A percentile compares a stretch with the other conserved stretches of the same genome.
Evolutionary conservation across 2,113 vertebrate genomes (phyloP).

Genomic region (Dolichotis patagonum): DNA sequence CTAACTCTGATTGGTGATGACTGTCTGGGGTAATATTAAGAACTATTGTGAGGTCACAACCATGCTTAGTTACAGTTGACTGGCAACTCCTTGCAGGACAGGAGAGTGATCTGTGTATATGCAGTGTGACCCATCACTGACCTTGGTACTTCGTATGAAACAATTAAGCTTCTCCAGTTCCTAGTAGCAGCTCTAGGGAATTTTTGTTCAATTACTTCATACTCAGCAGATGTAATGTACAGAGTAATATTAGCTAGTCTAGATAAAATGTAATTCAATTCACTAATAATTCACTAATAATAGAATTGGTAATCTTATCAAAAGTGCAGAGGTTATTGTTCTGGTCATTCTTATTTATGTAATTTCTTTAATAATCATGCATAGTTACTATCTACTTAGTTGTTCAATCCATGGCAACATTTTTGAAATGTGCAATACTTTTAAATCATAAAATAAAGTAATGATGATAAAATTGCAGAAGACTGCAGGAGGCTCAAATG

Average conservation of each 20-base stretch:
- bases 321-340: conserved; percentile 25
- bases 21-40: not conserved
- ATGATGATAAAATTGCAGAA: not conserved
- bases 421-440: conserved; percentile 42
- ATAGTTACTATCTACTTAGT: not conserved
- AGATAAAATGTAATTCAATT: conserved; percentile 48
- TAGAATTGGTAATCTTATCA: conserved; percentile 42
- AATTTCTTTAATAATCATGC: not conserved
- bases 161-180: not conserved
- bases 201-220: conserved; percentile 52
- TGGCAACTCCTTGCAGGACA: not conserved
- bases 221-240: conserved; percentile 43
- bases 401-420: not conserved
- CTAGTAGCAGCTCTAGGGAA: not conserved
- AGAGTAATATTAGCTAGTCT: conserved; percentile 33
- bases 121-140: not conserved
- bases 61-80: not conserved
- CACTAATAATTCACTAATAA: conserved; percentile 46
- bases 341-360: conserved; percentile 49
- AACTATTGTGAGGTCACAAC: not conserved
- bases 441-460: conserved; percentile 8
- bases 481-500: not conserved
- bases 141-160: not conserved
- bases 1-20: not conserved
- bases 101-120: not conserved